These are phyloP conservation scores for Melinaea marsaeus DNA, from an alignment of 2,888 invertebrate species.

Conservation along the genomic window DNA sequence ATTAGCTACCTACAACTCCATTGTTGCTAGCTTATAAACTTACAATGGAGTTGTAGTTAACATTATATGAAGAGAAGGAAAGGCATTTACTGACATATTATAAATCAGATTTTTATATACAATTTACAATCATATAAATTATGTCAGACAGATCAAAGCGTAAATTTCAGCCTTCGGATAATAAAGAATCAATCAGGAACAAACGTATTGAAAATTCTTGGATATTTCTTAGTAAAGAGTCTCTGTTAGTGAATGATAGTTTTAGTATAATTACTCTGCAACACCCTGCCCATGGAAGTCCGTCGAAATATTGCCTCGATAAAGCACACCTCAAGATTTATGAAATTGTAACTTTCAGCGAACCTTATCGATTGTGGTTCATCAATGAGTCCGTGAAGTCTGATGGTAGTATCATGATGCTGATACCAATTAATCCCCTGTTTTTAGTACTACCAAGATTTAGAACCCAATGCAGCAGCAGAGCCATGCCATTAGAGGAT, in stretches of 20 bases:
- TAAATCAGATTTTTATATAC: too few species aligned
- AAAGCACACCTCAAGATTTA: conserved; percentile 79
- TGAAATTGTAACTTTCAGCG: conserved; percentile 83
- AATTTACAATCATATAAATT: neutral
- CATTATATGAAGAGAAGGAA: too few species aligned
- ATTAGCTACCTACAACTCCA: too few species aligned
- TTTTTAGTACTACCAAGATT: conserved; percentile 89
- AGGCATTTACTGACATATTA: too few species aligned
- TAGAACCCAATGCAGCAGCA: conserved; percentile 80
- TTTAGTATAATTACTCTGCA: conserved; percentile 80
- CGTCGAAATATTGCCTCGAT: conserved; percentile 82
- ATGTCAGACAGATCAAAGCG: conserved; percentile 78
- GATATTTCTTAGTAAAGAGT: conserved; percentile 80
- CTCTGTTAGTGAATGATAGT: conserved; percentile 53
- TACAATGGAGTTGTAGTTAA: too few species aligned
- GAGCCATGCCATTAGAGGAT: conserved; percentile 85
- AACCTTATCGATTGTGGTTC: conserved; percentile 88
- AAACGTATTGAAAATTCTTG: conserved; percentile 82
- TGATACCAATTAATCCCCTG: conserved; percentile 88
- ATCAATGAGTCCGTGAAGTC: conserved; percentile 87
- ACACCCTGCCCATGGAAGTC: conserved; percentile 81
- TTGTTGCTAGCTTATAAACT: too few species aligned
- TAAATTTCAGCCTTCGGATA: conserved; percentile 68
- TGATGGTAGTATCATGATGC: conserved; percentile 89
- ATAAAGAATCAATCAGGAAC: conserved; percentile 57